Percentiles rank a stretch among this genome's conserved stretches.
These are phyloP conservation scores for Polymixis lichenea DNA, from an alignment of 2,888 invertebrate genomes.

Conservation along the genomic window DNA sequence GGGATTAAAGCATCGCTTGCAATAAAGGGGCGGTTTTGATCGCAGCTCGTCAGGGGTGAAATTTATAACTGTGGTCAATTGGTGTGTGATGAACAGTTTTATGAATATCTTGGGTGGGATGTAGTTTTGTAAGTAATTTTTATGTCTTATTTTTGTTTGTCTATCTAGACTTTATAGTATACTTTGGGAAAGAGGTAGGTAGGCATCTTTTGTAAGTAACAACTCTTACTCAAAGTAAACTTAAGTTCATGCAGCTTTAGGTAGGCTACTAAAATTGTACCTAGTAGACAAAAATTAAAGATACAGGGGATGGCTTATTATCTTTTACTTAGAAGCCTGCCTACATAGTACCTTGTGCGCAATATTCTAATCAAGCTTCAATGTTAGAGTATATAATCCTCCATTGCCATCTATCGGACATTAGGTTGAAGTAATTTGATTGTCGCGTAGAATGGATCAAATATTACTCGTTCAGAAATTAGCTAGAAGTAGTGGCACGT, in stretches of 20 bases:
- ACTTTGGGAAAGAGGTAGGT: background rate
- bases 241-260: too few species aligned
- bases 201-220: background rate
- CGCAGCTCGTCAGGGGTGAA: conserved; percentile 65
- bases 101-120: conserved; percentile 1
- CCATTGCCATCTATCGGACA: conserved; percentile 8
- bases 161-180: too few species aligned
- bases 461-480: conserved; percentile 3
- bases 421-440: background rate
- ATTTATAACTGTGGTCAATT: conserved; percentile 68
- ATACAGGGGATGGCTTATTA: background rate
- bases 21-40: conserved; percentile 70
- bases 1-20: conserved; percentile 64
- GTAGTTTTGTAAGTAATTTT: background rate
- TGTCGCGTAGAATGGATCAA: background rate
- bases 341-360: background rate
- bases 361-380: background rate
- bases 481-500: too few species aligned
- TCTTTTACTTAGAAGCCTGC: too few species aligned
- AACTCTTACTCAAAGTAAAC: too few species aligned
- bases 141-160: background rate
- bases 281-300: background rate
- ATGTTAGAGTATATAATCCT: background rate
- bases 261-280: background rate
- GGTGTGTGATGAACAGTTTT: conserved; percentile 47